Base-by-base conservation (phyloP, 2,113 vertebrate genomes). In the Oreochromis niloticus region DNA sequence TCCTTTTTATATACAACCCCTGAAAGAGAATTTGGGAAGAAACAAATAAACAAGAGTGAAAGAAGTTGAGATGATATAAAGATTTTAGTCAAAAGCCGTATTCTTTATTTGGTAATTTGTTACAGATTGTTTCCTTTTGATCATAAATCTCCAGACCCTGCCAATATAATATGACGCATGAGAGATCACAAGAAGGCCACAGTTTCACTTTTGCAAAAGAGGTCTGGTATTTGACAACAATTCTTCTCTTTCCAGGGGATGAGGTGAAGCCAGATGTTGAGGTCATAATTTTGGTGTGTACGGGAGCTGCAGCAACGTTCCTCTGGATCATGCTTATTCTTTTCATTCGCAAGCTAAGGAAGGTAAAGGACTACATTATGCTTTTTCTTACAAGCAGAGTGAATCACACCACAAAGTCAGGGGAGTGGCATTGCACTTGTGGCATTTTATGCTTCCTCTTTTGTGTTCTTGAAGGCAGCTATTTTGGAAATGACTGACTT, bases 281-380 rank as follows among this genome's bases (percentile, higher is more conserved):
- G 94, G 97, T 99, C 13, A 98, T 98, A 90, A 98, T 98, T 56
- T 91, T 98, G 94, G 98, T 98, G 85, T 98, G 97, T 86, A 98
- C 98, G 0, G 98, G 98, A 34, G 96, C 97, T 17, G 98, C 97
- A 2, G 98, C 98, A 24, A 98, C 97, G 0, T 98, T 98, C 93
- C 98, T 99, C 91, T 99, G 98, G 98, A 96, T 99, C 24, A 97
- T 98, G 85, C 97, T 99, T 13, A 98, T 98, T 57, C 96, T 99
- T 9, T 98, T 98, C 91, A 98, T 98, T 48, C 97, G 98, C 66
- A 99, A 98, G 81, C 94, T 99, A 7, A 96, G 97, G 88, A 99
- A 98, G 97, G 98, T 98, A 93, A 96, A 94, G 36, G 3, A 1
- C 14, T 36, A 7, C 2, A 14, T 48, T 16, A 30, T 34, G 34